These are phyloP conservation scores for Danio albolineatus DNA, from an alignment of 2,797 vertebrate species.

Conservation along the genomic window DNA sequence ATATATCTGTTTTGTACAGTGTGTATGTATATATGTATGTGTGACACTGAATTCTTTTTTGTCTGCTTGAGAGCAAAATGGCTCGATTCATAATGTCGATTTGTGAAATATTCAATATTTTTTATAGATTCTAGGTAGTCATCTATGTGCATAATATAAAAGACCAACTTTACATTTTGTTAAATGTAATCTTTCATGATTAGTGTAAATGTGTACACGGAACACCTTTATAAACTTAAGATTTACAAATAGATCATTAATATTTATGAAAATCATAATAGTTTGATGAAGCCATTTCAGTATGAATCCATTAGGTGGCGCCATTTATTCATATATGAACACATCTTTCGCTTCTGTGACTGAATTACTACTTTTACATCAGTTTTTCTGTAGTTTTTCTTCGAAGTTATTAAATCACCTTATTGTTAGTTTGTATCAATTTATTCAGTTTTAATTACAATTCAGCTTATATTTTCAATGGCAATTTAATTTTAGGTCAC, in stretches of 20 bases:
- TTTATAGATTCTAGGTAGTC: no score
- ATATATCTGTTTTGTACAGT: no score
- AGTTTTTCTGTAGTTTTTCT: background rate
- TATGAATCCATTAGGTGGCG: slow-evolving; percentile 39
- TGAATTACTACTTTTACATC: background rate
- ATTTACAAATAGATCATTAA: background rate
- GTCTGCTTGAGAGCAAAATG: background rate
- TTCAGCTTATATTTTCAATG: background rate
- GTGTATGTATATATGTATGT: no score
- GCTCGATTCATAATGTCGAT: background rate
- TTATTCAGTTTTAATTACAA: background rate
- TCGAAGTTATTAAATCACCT: background rate
- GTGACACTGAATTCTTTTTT: background rate
- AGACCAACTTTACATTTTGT: background rate
- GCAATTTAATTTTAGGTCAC: no score
- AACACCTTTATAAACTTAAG: background rate
- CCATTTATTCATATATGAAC: slow-evolving; percentile 2
- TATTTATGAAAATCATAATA: background rate
- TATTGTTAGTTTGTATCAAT: background rate
- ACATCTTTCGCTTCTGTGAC: background rate
- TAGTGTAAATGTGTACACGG: background rate
- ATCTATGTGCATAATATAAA: background rate
- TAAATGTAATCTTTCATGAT: background rate
- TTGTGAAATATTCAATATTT: background rate
- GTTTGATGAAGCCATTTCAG: background rate